Percentiles rank a stretch among this genome's conserved stretches.
These are phyloP conservation scores for Cottus gobio DNA, from an alignment of 2,113 vertebrate species.

Conservation along the genomic window DNA sequence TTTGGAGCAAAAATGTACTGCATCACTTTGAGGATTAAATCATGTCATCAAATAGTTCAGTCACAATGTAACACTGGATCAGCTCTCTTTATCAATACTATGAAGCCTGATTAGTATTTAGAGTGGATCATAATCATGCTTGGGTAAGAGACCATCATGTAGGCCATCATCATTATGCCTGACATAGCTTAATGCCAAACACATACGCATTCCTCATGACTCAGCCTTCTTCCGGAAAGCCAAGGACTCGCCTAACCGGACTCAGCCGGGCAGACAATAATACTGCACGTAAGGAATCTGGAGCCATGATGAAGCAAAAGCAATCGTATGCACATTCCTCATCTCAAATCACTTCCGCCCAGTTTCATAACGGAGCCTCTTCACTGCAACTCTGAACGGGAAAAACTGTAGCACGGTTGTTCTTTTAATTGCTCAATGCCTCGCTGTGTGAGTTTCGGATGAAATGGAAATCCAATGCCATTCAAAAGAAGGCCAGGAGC, in stretches of 20 bases:
- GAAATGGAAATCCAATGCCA: constrained; percentile 19
- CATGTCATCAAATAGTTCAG: constrained; percentile 26
- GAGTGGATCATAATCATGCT: constrained; percentile 35
- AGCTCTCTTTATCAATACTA: constrained; percentile 36
- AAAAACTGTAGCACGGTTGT: constrained; percentile 23
- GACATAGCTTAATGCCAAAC: constrained; percentile 30
- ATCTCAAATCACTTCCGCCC: constrained; percentile 46
- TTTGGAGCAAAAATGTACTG: constrained; percentile 65
- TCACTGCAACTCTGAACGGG: constrained; percentile 14
- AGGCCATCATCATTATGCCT: constrained; percentile 41
- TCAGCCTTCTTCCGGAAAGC: constrained; percentile 19
- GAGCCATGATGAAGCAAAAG: constrained; percentile 50
- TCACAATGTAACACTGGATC: neutral
- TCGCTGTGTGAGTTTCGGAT: constrained; percentile 53
- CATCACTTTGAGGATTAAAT: constrained; percentile 41
- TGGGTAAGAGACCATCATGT: constrained; percentile 31
- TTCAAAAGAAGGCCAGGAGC: neutral
- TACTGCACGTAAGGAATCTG: constrained; percentile 26
- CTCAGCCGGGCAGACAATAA: constrained; percentile 37
- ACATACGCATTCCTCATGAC: constrained; percentile 32
- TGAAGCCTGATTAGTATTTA: constrained; percentile 32
- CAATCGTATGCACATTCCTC: constrained; percentile 38
- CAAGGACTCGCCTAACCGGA: constrained; percentile 30
- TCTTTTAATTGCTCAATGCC: constrained; percentile 58
- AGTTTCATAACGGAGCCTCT: constrained; percentile 42